phyloP scores from a whole-genome alignment of 23 tunicate genomes.

The Trididemnum nubilum region DNA sequence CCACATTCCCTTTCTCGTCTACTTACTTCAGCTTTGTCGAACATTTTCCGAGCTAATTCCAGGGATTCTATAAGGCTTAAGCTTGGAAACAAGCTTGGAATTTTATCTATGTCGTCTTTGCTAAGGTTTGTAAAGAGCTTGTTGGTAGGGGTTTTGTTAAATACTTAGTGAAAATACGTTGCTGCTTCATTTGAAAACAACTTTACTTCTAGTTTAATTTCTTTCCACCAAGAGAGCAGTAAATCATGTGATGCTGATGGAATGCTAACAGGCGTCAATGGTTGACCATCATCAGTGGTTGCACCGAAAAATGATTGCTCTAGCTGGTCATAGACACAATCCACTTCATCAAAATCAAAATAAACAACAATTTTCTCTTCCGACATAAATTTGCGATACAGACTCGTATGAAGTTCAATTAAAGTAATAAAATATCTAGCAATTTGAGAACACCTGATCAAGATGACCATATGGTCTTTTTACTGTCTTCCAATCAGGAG shows the following conservation, averaged over 20 bases:
- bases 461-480: no score
- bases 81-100: not conserved
- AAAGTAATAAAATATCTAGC: not conserved
- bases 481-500: no score
- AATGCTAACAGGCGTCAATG: not conserved
- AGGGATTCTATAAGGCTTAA: not conserved
- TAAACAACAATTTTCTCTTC: not conserved
- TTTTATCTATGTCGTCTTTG: not conserved
- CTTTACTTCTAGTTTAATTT: not conserved
- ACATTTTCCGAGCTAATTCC: not conserved
- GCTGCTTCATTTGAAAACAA: not conserved
- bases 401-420: not conserved
- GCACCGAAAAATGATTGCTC: not conserved
- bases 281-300: not conserved
- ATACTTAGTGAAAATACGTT: not conserved
- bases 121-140: not conserved
- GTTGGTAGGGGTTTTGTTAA: not conserved
- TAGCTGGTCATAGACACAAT: not conserved
- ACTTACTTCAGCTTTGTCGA: not conserved
- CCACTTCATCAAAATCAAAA: not conserved
- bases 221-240: not conserved
- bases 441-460: no score
- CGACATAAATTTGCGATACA: not conserved
- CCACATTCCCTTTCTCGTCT: not conserved
- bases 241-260: not conserved